A percentile compares a stretch with the other conserved stretches of the same genome.
phyloP scores from a whole-genome alignment of 1,140 invertebrate species.

The Drosophila mojavensis region DNA sequence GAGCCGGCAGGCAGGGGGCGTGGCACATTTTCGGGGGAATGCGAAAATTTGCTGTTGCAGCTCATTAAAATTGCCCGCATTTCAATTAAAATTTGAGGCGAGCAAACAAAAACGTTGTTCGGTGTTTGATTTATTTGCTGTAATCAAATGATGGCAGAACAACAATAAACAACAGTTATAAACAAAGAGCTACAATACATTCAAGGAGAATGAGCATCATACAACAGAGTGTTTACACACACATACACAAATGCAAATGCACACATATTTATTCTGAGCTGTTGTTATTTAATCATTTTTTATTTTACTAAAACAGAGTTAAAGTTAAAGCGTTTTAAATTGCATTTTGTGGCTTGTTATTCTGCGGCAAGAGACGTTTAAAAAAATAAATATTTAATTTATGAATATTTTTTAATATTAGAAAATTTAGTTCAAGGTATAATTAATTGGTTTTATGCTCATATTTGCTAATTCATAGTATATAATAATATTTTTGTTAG shows the following conservation, averaged over 20 bases:
- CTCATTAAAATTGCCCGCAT: constrained; percentile 45
- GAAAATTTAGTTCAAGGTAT: too few species aligned
- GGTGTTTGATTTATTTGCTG: constrained; percentile 36
- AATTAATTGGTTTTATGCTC: too few species aligned
- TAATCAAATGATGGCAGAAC: constrained; percentile 34
- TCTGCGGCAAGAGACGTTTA: background rate
- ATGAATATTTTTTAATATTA: too few species aligned
- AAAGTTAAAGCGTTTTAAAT: background rate
- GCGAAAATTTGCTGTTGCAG: constrained; percentile 26
- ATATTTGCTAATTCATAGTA: too few species aligned
- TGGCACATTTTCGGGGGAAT: background rate
- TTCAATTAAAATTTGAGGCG: constrained; percentile 35
- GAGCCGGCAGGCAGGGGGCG: too few species aligned
- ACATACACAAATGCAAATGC: background rate
- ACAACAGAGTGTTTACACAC: constrained; percentile 19
- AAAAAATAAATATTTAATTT: too few species aligned
- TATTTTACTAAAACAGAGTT: background rate
- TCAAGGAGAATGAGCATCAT: background rate
- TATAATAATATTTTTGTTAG: too few species aligned
- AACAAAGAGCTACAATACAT: constrained; percentile 1
- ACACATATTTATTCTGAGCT: background rate
- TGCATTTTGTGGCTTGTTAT: background rate
- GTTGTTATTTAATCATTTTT: background rate
- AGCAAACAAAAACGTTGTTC: constrained; percentile 18
- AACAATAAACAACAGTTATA: constrained; percentile 21